phyloP scores from a whole-genome alignment of 2,888 invertebrate genomes.

The Drosophila mayaguana region DNA sequence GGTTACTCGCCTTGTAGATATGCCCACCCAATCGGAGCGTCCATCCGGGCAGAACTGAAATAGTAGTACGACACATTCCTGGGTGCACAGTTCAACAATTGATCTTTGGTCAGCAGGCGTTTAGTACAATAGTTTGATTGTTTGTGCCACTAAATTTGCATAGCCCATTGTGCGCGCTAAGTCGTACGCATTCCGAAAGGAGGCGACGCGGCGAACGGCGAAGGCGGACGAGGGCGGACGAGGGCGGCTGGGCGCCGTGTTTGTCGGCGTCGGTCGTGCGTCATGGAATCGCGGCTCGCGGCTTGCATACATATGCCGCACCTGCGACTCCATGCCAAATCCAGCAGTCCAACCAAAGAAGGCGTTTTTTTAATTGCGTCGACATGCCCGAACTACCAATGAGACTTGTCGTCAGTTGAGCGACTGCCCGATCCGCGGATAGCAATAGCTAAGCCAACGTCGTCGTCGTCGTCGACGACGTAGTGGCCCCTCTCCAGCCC shows the following conservation, averaged over 20 bases:
- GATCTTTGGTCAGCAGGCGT: conserved; percentile 72
- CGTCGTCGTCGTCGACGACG: conserved; percentile 8
- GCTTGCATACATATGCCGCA: conserved; percentile 79
- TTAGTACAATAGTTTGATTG: conserved; percentile 63
- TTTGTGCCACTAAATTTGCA: conserved; percentile 71
- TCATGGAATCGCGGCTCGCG: conserved; percentile 58
- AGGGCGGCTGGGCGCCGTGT: conserved; percentile 40
- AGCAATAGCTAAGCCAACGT: conserved; percentile 44
- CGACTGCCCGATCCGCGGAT: conserved; percentile 63
- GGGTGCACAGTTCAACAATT: conserved; percentile 51
- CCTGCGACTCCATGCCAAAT: conserved; percentile 78
- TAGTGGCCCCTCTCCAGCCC: background rate
- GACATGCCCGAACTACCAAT: conserved; percentile 82
- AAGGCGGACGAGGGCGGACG: background rate
- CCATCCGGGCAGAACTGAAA: conserved; percentile 29
- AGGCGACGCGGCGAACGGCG: background rate
- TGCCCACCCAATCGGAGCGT: conserved; percentile 15
- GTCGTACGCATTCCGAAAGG: conserved; percentile 43
- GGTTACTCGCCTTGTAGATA: background rate
- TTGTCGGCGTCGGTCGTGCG: conserved; percentile 61
- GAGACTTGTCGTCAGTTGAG: conserved; percentile 68
- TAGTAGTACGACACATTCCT: conserved; percentile 23
- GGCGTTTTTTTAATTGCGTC: conserved; percentile 84
- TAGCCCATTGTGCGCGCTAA: conserved; percentile 62
- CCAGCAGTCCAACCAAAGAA: conserved; percentile 76